Evolutionary conservation across 2,888 invertebrate species (phyloP), one percentile per base, ranked within the genome.

Genomic region (Ferrisia virgata): DNA sequence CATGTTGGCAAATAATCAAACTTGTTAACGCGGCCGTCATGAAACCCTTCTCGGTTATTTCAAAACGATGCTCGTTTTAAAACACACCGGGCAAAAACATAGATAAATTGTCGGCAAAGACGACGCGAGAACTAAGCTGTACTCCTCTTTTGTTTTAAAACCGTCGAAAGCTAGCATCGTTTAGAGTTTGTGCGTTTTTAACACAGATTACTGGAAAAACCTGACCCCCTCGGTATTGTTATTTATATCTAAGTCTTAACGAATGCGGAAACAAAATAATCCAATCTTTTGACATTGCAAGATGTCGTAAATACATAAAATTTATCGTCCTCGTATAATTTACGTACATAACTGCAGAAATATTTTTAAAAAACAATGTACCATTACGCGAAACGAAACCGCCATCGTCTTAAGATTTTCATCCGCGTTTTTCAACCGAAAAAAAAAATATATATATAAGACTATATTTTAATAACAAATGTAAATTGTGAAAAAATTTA

Each of bases 1-100:
- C 82, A 33, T 82, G 58, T 82, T 82, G 82, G 82, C 82, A 82
- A 82, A 82, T 82, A 82, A 82, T 82, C 82, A 82, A 82, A 82
- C 82, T 82, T 82, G 82, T 82, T 82, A 82, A 82, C 82, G 82
- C 82, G 33, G 18, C 64, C 82, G 64, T 82, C 82, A 64, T 58
- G 82, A 82, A 82, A 82, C 47, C 58, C 36, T 82, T 33, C 39
- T 36, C 36, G 82, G 64, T 33, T 82, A 82, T 82, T 58, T 82
- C 53, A 64, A 82, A 82, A 82, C 39, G 31, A 36, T 64, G 33
- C 47, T 58, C 80, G 82, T 64, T 58, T 58, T 82, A 58, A 36
- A 82, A 80, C 40, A 40, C 28, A 43, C 39, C 33, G 53, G 58
- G 64, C 58, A 82, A 80, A 80, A 80, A 80, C 80, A 28, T 36